Conservation (phyloP, 2,797 vertebrate genomes). For the Cossypha heuglini region DNA sequence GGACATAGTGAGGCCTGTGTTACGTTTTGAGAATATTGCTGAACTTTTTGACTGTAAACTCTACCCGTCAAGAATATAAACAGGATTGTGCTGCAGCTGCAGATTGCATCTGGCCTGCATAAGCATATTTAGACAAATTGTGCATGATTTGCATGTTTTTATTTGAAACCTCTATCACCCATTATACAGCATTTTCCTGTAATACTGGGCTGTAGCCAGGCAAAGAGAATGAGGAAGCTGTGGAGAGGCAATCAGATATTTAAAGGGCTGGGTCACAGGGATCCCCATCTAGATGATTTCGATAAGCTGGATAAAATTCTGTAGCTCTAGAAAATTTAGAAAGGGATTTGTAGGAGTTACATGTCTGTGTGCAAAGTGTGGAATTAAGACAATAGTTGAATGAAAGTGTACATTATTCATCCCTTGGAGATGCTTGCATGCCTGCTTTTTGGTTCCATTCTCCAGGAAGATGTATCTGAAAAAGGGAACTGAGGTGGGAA, state of each 20-base stretch:
- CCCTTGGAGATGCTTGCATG: not conserved
- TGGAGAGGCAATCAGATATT: constrained; percentile 41
- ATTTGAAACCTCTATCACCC: constrained; percentile 45
- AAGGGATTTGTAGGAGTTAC: not conserved
- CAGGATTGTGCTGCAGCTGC: constrained; percentile 50
- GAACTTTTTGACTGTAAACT: constrained; percentile 60
- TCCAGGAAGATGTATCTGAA: not conserved
- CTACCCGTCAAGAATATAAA: constrained; percentile 61
- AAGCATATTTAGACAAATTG: constrained; percentile 57
- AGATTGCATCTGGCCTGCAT: constrained; percentile 64
- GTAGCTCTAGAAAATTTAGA: not conserved
- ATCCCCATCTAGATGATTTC: constrained; percentile 8
- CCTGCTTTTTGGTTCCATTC: not conserved
- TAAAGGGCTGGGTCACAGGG: not conserved
- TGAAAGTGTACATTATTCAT: not conserved
- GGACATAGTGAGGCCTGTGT: not conserved
- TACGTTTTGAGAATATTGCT: constrained; percentile 50
- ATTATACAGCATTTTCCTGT: constrained; percentile 41
- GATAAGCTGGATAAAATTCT: not conserved
- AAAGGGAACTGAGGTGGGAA: not conserved
- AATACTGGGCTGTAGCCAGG: constrained; percentile 15
- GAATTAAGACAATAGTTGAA: not conserved
- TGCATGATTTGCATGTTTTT: constrained; percentile 66
- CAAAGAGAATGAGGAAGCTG: constrained; percentile 41
- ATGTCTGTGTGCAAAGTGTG: not conserved